Conservation (phyloP, 2,888 invertebrate species). For the Synanthedon vespiformis region DNA sequence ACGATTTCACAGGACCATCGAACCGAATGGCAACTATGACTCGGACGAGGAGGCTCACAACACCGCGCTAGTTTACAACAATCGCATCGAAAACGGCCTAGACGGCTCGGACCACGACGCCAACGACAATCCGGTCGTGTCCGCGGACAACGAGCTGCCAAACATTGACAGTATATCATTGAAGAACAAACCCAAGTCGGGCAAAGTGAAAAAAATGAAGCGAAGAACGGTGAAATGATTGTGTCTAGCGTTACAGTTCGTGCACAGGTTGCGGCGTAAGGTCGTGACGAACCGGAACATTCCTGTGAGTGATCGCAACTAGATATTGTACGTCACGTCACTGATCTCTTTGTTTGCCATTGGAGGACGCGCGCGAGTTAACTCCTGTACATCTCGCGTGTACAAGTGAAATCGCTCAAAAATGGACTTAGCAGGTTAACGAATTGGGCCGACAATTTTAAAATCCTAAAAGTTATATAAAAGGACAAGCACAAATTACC, state of each 20-base stretch:
- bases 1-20: constrained; percentile 31
- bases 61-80: constrained; percentile 24
- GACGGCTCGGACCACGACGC: constrained; percentile 52
- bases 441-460: too few species aligned
- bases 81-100: constrained; percentile 48
- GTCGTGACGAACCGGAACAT: constrained; percentile 29
- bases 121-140: constrained; percentile 37
- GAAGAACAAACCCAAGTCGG: constrained; percentile 36
- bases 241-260: constrained; percentile 53
- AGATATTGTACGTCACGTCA: constrained; percentile 47
- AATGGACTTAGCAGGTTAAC: too few species aligned
- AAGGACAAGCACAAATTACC: too few species aligned
- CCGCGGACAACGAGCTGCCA: constrained; percentile 37
- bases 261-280: constrained; percentile 43
- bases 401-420: too few species aligned
- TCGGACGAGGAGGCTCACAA: constrained; percentile 36
- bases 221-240: constrained; percentile 64
- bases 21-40: constrained; percentile 50
- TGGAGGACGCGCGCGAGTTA: constrained; percentile 1
- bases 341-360: constrained; percentile 4
- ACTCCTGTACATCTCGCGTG: too few species aligned
- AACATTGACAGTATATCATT: constrained; percentile 51
- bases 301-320: constrained; percentile 49
- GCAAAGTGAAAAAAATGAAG: constrained; percentile 48
- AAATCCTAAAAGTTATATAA: too few species aligned